Evolutionary conservation across 1,140 invertebrate species (phyloP), one percentile per base, ranked within the genome.

Genomic region (Bombus consobrinus): DNA sequence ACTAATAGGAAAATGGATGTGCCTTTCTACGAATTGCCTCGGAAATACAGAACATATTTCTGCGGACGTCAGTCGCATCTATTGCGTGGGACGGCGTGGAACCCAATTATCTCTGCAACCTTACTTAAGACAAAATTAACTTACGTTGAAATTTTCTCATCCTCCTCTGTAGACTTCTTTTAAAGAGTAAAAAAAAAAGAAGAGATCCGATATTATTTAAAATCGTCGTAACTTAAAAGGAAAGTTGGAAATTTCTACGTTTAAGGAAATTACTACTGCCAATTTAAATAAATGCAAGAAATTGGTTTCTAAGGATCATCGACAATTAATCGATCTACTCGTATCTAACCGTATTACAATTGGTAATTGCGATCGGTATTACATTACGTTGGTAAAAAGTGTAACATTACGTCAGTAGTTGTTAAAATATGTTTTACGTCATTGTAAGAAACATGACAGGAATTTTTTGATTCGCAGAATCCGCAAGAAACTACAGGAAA

Each of bases 1-100:
- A 28, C 53, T 80, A 80, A 80, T 80, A 69, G 64, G 78, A 69
- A 80, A 80, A 80, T 69, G 43, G 66, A 80, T 69, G 78, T 32
- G 78, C n/a, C 64, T 53, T 69, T 47, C 34, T 69, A 18, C 4
- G 64, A 69, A 39, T 69, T 22, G 6, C 34, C 37, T 53, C 15
- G 22, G 64, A 68, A 25, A 39, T 37, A 37, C 32, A 2, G 6
- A 47, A 47, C n/a, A 34, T 41, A n/a, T 64, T 80, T 80, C 66
- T 53, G 13, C 25, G 18, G 8, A 53, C 22, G 78, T 53, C 78
- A 53, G 41, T 53, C 25, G 41, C 10, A 47, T 59, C 25, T 47
- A 22, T 43, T 34, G 34, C 25, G 25, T 22, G 41, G 6, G 41
- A 22, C 15, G 39, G 13, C 71, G 39, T 5, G 22, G 25, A 71